A percentile compares a stretch with the other conserved stretches of the same genome.
phyloP scores from a whole-genome alignment of 2,797 vertebrate species.

The Arnoldichthys spilopterus region DNA sequence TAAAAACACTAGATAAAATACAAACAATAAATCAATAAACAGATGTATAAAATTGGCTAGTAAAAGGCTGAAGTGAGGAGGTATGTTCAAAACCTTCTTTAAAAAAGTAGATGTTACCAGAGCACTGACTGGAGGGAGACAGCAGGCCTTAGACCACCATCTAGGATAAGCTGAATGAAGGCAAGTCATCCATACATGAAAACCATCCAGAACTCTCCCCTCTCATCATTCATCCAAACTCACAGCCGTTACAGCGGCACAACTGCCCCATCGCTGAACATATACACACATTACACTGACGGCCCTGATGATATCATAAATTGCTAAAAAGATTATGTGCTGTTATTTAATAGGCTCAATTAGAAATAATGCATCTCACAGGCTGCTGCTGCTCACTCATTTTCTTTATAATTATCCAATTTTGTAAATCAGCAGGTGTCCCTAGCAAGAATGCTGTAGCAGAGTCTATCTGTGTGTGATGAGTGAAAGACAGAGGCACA shows the following conservation, averaged over 20 bases:
- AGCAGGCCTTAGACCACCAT: background rate
- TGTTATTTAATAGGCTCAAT: constrained; percentile 65
- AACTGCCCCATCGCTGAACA: background rate
- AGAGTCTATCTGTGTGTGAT: constrained; percentile 48
- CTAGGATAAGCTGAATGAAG: background rate
- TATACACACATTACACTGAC: background rate
- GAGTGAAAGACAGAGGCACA: constrained; percentile 41
- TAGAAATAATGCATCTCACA: constrained; percentile 59
- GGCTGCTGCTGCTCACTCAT: constrained; percentile 51
- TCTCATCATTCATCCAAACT: background rate
- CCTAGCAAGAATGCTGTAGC: constrained; percentile 47
- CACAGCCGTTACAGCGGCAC: background rate
- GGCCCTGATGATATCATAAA: constrained; percentile 54
- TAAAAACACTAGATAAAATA: too few species aligned
- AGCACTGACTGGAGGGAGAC: background rate
- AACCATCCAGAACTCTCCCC: background rate
- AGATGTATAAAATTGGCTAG: too few species aligned
- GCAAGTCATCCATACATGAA: background rate
- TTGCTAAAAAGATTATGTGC: constrained; percentile 54
- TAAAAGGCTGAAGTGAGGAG: too few species aligned
- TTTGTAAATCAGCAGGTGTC: constrained; percentile 63
- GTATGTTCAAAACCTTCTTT: too few species aligned
- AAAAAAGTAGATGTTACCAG: background rate
- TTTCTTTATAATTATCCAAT: constrained; percentile 63
- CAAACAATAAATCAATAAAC: too few species aligned